Conservation (phyloP, 2,888 invertebrate species). For the Epicampocera succincta region DNA sequence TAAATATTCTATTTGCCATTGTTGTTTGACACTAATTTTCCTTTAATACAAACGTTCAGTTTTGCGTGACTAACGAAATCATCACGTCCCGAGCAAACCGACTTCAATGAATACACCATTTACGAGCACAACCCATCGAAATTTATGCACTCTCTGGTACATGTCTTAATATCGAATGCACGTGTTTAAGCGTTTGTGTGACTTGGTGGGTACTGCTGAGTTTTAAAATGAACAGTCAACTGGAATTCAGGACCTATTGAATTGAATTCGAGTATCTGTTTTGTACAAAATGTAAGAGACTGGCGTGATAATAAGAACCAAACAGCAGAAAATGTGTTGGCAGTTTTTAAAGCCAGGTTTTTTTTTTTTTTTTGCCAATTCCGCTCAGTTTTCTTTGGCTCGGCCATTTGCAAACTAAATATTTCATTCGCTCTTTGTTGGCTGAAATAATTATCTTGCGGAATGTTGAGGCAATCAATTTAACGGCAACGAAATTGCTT, state of each 20-base stretch:
- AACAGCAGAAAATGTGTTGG: conserved; percentile 22
- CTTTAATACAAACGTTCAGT: neutral
- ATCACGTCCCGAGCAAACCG: conserved; percentile 59
- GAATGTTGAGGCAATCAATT: conserved; percentile 69
- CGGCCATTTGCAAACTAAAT: conserved; percentile 54
- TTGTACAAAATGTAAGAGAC: conserved; percentile 3
- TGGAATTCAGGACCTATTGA: conserved; percentile 15
- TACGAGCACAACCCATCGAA: conserved; percentile 60
- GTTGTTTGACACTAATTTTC: conserved; percentile 30
- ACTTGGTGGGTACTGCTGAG: neutral
- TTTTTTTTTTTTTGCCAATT: too few relatives aligned
- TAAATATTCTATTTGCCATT: conserved; percentile 13
- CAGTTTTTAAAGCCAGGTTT: conserved; percentile 28
- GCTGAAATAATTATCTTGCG: conserved; percentile 69
- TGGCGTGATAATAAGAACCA: neutral
- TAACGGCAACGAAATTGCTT: conserved; percentile 63
- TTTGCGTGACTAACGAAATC: conserved; percentile 55
- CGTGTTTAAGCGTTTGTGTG: neutral
- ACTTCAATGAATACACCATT: conserved; percentile 61
- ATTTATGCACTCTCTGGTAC: conserved; percentile 42
- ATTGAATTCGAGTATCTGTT: neutral
- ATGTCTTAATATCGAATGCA: conserved; percentile 11
- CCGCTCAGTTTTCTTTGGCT: conserved; percentile 13
- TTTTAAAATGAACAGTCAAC: conserved; percentile 27
- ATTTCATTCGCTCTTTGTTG: conserved; percentile 62